phyloP scores from a whole-genome alignment of 1,140 invertebrate genomes.

The Drosophila burlai region DNA sequence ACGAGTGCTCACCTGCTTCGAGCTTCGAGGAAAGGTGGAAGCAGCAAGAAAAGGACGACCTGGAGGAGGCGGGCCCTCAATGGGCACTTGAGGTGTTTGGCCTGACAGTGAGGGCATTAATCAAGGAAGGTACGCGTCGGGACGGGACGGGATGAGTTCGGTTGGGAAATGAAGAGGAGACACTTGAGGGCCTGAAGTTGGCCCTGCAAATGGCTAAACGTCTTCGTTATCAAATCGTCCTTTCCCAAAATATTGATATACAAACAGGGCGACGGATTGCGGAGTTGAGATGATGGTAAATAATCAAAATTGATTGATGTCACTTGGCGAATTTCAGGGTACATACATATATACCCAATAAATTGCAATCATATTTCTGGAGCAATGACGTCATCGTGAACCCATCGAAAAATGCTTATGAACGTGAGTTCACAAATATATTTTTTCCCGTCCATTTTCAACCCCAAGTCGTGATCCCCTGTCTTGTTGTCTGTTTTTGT shows the following conservation, averaged over 20 bases:
- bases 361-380: conserved; percentile 31
- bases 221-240: conserved; percentile 50
- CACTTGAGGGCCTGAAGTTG: conserved; percentile 46
- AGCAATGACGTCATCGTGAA: conserved; percentile 35
- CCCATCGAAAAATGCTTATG: conserved; percentile 30
- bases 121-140: conserved; percentile 10
- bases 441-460: conserved; percentile 27
- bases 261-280: conserved; percentile 25
- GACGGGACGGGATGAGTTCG: not conserved
- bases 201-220: conserved; percentile 51
- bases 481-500: conserved; percentile 51
- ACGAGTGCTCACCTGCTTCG: conserved; percentile 46
- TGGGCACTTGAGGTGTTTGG: conserved; percentile 49
- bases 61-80: conserved; percentile 19
- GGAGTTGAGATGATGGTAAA: conserved; percentile 22
- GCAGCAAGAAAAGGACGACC: not conserved
- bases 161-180: conserved; percentile 22
- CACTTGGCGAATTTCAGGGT: conserved; percentile 8
- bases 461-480: conserved; percentile 43
- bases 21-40: conserved; percentile 15
- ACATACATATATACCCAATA: conserved; percentile 10
- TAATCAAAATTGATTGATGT: conserved; percentile 46
- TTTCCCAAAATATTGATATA: conserved; percentile 49
- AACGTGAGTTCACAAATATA: conserved; percentile 38
- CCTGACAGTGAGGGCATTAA: conserved; percentile 54